A percentile compares a stretch with the other conserved stretches of the same genome.
Evolutionary conservation across 2,888 invertebrate genomes (phyloP).

Genomic region (Drosophila imparisetae): DNA sequence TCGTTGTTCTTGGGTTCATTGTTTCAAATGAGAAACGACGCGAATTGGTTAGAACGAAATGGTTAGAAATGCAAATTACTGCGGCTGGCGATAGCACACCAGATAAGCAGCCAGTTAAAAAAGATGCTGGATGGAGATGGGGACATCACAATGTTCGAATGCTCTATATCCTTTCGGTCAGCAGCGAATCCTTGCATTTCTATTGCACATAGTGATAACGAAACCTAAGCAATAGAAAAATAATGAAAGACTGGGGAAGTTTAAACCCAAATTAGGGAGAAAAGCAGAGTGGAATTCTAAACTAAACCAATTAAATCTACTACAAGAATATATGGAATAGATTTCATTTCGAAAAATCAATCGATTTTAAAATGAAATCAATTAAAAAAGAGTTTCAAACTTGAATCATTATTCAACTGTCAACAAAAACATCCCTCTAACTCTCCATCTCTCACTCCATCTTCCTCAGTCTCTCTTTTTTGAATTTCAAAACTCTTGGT

Average conservation of each 20-base stretch:
- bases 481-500: not conserved
- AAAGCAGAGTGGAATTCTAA: not conserved
- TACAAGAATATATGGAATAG: not conserved
- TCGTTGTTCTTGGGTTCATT: constrained; percentile 73
- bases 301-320: not conserved
- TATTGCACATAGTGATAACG: not conserved
- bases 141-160: constrained; percentile 46
- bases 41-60: constrained; percentile 78
- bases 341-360: not conserved
- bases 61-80: constrained; percentile 79
- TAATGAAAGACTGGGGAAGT: not conserved
- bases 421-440: not conserved
- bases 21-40: constrained; percentile 79
- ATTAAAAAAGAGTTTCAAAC: not conserved
- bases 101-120: constrained; percentile 54
- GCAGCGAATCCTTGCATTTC: not conserved
- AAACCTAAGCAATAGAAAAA: not conserved
- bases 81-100: constrained; percentile 61
- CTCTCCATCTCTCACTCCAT: not conserved
- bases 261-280: not conserved
- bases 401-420: not conserved
- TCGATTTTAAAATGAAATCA: not conserved
- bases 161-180: constrained; percentile 34
- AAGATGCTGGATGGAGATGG: constrained; percentile 1
- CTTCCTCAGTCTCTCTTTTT: not conserved